Base-by-base conservation (phyloP, 1,140 invertebrate genomes). In the Drosophila baimaii region DNA sequence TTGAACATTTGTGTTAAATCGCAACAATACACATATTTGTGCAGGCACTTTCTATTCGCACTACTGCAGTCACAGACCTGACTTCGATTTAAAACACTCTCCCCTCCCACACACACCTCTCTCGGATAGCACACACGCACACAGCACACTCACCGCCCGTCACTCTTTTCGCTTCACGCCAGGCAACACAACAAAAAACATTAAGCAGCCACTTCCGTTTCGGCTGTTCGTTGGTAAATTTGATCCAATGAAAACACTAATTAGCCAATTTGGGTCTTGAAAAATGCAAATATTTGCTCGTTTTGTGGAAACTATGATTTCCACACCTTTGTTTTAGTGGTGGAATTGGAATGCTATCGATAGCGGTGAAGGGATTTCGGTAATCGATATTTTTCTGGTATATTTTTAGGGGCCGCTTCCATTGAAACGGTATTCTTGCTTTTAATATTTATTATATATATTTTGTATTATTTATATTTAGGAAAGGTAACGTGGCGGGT, bases 281-380 rank as follows among this genome's bases (percentile, higher is more conserved):
- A 74, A 75, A 74, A 64, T 64, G 65, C 47, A 77, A 77, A 77
- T 76, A 76, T 77, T 68, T 68, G 73, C 73, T 55, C 49, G 65
- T 70, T 77, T 77, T 70, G 64, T 70, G 64, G 63, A 69, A 77
- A 70, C 54, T 56, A 61, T 47, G 64, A 77, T 77, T 77, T 77
- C 74, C 75, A 77, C 75, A 77, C 75, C 75, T 77, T 61, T 70
- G 47, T 69, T 69, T 44, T 66, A 44, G 62, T 66, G 59, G 29
- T 65, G 52, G 51, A 35, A 29, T 31, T 43, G 62, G 44, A 63
- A 35, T 17, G 29, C 15, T 23, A 29, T 65, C 49, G 66, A 46
- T 57, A 59, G 13, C 35, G 27, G 55, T 21, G 19, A 46, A 12
- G 21, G 7, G 35, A 27, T 15, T 4, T 70, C 10, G 37, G 19